Evolutionary conservation across 2,888 invertebrate genomes (phyloP).

Genomic region (Aelia acuminata): DNA sequence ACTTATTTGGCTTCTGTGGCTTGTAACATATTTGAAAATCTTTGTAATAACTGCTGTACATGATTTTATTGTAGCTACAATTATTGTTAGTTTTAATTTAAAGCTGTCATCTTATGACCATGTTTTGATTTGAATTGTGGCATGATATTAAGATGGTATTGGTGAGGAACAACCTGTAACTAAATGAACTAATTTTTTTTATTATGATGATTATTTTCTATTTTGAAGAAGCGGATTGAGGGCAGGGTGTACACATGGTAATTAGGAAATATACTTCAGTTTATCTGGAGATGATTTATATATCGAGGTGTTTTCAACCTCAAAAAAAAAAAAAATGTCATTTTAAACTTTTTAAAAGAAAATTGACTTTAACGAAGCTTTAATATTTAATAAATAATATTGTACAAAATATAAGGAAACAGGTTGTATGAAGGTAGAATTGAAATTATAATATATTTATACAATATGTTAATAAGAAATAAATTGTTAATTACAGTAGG

Average conservation of each 20-base stretch:
- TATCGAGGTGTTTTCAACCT: slow-evolving; percentile 64
- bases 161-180: slow-evolving; percentile 30
- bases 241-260: slow-evolving; percentile 62
- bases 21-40: background rate
- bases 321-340: slow-evolving; percentile 60
- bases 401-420: slow-evolving; percentile 65
- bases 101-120: slow-evolving; percentile 50
- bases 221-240: slow-evolving; percentile 40
- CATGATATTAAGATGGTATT: slow-evolving; percentile 5
- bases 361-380: slow-evolving; percentile 65
- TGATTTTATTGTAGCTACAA: slow-evolving; percentile 17
- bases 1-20: background rate
- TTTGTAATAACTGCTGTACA: background rate
- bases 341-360: slow-evolving; percentile 61
- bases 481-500: slow-evolving; percentile 60
- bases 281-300: slow-evolving; percentile 60
- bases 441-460: slow-evolving; percentile 68
- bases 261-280: slow-evolving; percentile 56
- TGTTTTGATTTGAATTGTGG: slow-evolving; percentile 46
- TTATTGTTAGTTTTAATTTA: slow-evolving; percentile 57
- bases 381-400: slow-evolving; percentile 65
- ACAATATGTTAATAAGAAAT: slow-evolving; percentile 63
- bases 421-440: slow-evolving; percentile 66
- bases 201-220: background rate
- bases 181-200: background rate